Evolutionary conservation across 2,888 invertebrate genomes (phyloP).

Genomic region (Phyllotreta cruciferae): DNA sequence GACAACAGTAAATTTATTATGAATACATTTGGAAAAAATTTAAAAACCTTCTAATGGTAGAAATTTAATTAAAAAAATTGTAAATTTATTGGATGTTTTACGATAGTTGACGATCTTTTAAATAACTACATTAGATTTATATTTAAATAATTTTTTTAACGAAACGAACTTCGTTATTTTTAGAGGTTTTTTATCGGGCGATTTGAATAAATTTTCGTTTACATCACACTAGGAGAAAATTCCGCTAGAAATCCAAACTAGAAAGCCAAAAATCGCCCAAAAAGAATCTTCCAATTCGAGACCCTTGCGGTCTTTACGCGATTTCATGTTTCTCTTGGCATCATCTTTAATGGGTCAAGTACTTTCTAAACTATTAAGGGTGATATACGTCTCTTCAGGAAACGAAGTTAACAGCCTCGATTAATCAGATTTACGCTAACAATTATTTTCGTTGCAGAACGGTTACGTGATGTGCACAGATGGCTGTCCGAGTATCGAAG

Average conservation of each 20-base stretch:
- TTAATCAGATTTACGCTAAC: neutral
- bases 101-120: slow-evolving; percentile 6
- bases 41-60: neutral
- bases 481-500: slow-evolving; percentile 83
- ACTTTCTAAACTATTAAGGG: no score
- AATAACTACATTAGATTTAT: slow-evolving; percentile 20
- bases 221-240: no score
- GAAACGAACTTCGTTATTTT: slow-evolving; percentile 6
- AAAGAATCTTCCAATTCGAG: no score
- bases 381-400: no score
- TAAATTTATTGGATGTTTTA: slow-evolving; percentile 16
- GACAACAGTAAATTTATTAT: slow-evolving; percentile 19
- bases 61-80: slow-evolving; percentile 19
- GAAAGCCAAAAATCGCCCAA: no score
- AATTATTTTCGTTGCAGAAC: slow-evolving; percentile 69
- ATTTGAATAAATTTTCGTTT: neutral
- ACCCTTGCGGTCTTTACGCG: no score
- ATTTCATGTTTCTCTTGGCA: no score
- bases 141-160: slow-evolving; percentile 12
- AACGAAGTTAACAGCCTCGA: neutral
- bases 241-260: no score
- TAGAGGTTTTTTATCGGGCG: slow-evolving; percentile 1
- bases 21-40: slow-evolving; percentile 11
- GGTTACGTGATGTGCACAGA: slow-evolving; percentile 85
- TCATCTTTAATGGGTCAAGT: no score